Evolutionary conservation across 2,888 invertebrate species (phyloP), one percentile per base, ranked within the genome.

Genomic region (Luperina testacea): DNA sequence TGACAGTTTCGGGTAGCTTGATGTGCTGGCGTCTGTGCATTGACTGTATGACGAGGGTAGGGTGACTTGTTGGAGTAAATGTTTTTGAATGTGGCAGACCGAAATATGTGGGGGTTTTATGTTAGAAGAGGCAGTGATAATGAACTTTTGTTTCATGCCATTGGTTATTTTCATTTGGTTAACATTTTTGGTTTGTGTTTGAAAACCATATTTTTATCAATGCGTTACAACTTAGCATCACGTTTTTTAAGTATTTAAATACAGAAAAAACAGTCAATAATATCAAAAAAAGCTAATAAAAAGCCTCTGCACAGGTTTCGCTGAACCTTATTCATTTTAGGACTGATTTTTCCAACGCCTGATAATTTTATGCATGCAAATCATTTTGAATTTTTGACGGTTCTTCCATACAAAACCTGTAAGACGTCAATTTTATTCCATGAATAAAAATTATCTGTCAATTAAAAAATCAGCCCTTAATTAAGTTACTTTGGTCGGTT

Each of bases 31-130:
- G 6, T 38, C 38, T 38, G 38, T 38, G 6, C 38, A 77, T 83
- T 84, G 81, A 72, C 20, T 42, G 45, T 8, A 27, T 84, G 84
- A 84, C 78, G 24, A 81, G 76, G 84, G 84, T 83, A 15, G 17
- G 9, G 15, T 65, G 78, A 61, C 64, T 38, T 78, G 67, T 76
- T 75, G 69, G 24, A 69, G 68, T 51, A 11, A n/a, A 32, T 51
- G 70, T 70, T 65, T 83, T 80, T 74, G 76, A 70, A 83, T 70
- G 77, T 59, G 27, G 27, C 45, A 59, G 27, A n/a, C 27, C 57
- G 20, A 51, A 73, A 64, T 69, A 32, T 67, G 48, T 38, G 0
- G 0, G 24, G 24, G 9, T 67, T 78, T n/a, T 71, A 57, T 27
- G 70, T 57, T n/a, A 63, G 1, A 63, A 61, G 74, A 57, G n/a